Conservation (phyloP, 1,140 invertebrate species). For the Probaryconus sp. region DNA sequence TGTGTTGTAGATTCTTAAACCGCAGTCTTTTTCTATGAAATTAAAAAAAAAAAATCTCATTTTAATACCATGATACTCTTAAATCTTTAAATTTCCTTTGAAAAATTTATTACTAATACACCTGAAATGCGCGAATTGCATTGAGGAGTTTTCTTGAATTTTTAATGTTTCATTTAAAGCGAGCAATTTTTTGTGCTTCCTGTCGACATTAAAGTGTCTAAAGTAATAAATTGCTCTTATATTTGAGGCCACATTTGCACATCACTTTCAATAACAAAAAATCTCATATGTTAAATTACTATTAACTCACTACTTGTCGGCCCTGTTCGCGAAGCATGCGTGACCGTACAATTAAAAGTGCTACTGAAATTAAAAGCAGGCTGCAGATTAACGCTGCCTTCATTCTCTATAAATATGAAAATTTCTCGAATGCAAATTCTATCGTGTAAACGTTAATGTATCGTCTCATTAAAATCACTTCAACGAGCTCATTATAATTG, state of each 20-base stretch:
- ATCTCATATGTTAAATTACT: slow-evolving; percentile 25
- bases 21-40: too few relatives aligned
- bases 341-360: slow-evolving; percentile 31
- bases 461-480: background rate
- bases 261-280: slow-evolving; percentile 3
- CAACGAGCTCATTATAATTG: too few relatives aligned
- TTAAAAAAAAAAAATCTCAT: too few relatives aligned
- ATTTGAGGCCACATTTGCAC: background rate
- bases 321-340: slow-evolving; percentile 24
- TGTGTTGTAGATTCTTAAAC: too few relatives aligned
- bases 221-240: slow-evolving; percentile 3
- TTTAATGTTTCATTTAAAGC: background rate
- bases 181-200: background rate
- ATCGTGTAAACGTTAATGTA: slow-evolving; percentile 4
- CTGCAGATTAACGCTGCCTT: slow-evolving; percentile 1
- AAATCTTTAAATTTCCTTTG: too few relatives aligned
- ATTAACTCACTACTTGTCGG: slow-evolving; percentile 13
- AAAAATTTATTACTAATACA: too few relatives aligned
- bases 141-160: background rate
- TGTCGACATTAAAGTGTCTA: background rate
- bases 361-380: slow-evolving; percentile 41
- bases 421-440: background rate
- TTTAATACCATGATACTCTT: too few relatives aligned
- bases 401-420: slow-evolving; percentile 32
- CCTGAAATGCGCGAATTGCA: too few relatives aligned